These are phyloP conservation scores for Drosophila buzzatii DNA, from an alignment of 2,888 invertebrate genomes.

Conservation along the genomic window DNA sequence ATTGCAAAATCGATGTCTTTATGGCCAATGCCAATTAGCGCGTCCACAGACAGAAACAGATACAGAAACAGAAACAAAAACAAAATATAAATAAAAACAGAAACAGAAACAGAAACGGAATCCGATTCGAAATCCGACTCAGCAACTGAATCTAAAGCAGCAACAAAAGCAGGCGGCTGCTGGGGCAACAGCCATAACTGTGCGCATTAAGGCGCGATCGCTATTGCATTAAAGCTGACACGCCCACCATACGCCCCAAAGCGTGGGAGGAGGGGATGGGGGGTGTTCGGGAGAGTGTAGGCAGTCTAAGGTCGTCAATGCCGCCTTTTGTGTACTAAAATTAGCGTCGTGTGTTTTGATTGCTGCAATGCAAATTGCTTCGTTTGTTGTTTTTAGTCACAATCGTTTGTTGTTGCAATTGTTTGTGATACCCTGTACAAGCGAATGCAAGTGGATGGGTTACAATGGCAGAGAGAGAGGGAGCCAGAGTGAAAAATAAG, in stretches of 20 bases:
- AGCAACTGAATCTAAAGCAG: conserved; percentile 18
- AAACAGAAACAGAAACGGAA: not conserved
- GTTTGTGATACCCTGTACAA: not conserved
- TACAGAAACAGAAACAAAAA: conserved; percentile 7
- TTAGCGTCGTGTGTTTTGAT: conserved; percentile 50
- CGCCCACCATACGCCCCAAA: not conserved
- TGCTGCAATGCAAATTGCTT: conserved; percentile 41
- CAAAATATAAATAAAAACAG: not conserved
- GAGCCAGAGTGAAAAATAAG: too few species aligned
- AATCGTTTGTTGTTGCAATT: conserved; percentile 11
- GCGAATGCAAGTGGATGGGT: rapidly evolving
- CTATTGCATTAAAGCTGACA: conserved; percentile 54
- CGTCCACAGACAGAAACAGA: conserved; percentile 24
- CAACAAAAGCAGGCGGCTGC: conserved; percentile 17
- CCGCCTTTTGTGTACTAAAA: conserved; percentile 55
- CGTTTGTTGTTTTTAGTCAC: conserved; percentile 39
- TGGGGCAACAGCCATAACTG: conserved; percentile 26
- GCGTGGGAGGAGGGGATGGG: not conserved
- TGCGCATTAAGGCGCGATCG: conserved; percentile 46
- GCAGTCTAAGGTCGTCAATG: conserved; percentile 46
- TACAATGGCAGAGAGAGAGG: not conserved
- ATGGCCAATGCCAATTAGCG: conserved; percentile 83
- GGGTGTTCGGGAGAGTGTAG: not conserved
- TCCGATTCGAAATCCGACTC: not conserved
- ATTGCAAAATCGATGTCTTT: conserved; percentile 81